These are phyloP conservation scores for Drosophila antonietae DNA, from an alignment of 2,888 invertebrate genomes.

Conservation along the genomic window DNA sequence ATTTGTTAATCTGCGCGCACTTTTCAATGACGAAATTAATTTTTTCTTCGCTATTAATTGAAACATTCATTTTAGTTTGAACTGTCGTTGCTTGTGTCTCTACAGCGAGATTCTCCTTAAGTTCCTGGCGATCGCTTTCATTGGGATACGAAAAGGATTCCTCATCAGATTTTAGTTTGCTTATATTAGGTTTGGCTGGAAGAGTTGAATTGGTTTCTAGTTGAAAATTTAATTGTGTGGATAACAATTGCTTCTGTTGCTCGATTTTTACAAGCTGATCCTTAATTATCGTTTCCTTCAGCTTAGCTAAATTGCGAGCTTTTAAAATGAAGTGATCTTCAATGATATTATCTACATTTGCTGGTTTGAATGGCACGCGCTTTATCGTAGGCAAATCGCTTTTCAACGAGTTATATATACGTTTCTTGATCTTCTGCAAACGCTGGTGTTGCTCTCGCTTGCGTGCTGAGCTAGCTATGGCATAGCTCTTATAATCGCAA, in stretches of 20 bases:
- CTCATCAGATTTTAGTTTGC: neutral
- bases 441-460: slow-evolving; percentile 50
- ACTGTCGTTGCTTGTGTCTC: neutral
- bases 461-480: slow-evolving; percentile 47
- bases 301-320: neutral
- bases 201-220: neutral
- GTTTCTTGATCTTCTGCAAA: slow-evolving; percentile 58
- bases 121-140: too few species aligned
- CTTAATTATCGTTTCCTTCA: neutral
- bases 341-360: neutral
- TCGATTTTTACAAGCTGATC: neutral
- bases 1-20: neutral
- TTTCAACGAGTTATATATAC: slow-evolving; percentile 53
- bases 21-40: too few species aligned
- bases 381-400: slow-evolving; percentile 8
- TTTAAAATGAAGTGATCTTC: neutral
- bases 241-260: neutral
- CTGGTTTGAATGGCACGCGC: neutral
- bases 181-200: neutral
- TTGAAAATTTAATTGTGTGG: neutral
- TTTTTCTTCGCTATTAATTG: neutral
- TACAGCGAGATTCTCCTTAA: neutral
- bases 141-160: neutral
- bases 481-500: slow-evolving; percentile 62
- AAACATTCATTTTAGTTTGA: neutral